phyloP scores from a whole-genome alignment of 2,797 vertebrate species.

The Ctenochaetus hawaiiensis region DNA sequence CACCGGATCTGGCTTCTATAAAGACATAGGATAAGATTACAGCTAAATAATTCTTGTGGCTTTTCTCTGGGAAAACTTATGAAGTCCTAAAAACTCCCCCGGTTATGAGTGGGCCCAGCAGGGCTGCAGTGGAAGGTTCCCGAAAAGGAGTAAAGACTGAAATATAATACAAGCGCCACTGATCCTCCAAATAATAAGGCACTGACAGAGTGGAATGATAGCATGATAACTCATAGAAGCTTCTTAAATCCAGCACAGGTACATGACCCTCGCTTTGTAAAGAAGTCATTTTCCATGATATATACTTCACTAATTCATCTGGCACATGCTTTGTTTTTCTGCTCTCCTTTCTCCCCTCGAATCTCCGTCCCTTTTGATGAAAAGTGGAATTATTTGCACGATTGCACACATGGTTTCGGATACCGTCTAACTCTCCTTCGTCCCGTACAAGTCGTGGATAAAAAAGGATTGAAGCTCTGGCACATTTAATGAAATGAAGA shows the following conservation, averaged over 20 bases:
- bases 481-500: slow-evolving; percentile 92
- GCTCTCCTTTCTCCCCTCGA: slow-evolving; percentile 20
- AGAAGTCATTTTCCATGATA: slow-evolving; percentile 91
- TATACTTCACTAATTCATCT: slow-evolving; percentile 89
- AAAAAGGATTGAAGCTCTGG: slow-evolving; percentile 89
- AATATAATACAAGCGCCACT: slow-evolving; percentile 91
- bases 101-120: slow-evolving; percentile 85
- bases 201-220: slow-evolving; percentile 95
- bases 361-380: slow-evolving; percentile 60
- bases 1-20: slow-evolving; percentile 87
- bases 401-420: slow-evolving; percentile 92
- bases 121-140: slow-evolving; percentile 76
- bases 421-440: slow-evolving; percentile 89
- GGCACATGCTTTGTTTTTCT: slow-evolving; percentile 83
- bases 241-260: slow-evolving; percentile 90
- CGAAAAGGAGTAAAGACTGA: slow-evolving; percentile 74
- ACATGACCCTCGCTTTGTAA: slow-evolving; percentile 91
- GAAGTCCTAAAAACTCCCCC: slow-evolving; percentile 88
- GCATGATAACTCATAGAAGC: slow-evolving; percentile 94
- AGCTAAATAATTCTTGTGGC: slow-evolving; percentile 86
- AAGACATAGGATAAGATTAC: slow-evolving; percentile 89
- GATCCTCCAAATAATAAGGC: slow-evolving; percentile 93
- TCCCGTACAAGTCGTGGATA: slow-evolving; percentile 84
- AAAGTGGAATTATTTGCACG: slow-evolving; percentile 89
- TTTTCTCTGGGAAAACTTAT: slow-evolving; percentile 88